phyloP scores from a whole-genome alignment of 1,140 invertebrate genomes.

The Cotesia glomerata region DNA sequence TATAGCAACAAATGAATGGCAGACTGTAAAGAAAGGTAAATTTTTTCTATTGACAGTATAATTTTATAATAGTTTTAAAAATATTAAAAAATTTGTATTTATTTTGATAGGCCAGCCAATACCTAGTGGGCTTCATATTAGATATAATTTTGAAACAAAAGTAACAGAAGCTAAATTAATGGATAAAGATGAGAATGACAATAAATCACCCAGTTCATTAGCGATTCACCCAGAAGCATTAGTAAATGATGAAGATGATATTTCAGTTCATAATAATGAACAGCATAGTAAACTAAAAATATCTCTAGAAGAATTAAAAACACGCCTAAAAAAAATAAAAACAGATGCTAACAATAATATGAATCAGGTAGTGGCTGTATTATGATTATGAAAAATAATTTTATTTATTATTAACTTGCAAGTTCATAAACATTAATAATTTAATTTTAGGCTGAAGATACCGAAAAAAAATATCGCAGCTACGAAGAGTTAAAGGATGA shows the following conservation, averaged over 20 bases:
- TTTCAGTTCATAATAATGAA: slow-evolving; percentile 29
- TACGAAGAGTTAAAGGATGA: slow-evolving; percentile 75
- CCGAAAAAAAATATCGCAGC: slow-evolving; percentile 61
- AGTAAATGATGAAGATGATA: slow-evolving; percentile 35
- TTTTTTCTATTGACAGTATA: neutral
- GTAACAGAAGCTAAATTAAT: slow-evolving; percentile 76
- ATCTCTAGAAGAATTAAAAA: slow-evolving; percentile 51
- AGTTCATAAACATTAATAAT: neutral
- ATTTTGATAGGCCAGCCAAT: slow-evolving; percentile 69
- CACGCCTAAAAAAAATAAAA: slow-evolving; percentile 48
- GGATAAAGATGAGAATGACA: slow-evolving; percentile 58
- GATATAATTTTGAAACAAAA: slow-evolving; percentile 77
- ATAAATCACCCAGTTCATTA: slow-evolving; percentile 46
- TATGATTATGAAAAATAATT: slow-evolving; percentile 10
- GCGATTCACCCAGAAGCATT: slow-evolving; percentile 49
- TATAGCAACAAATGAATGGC: slow-evolving; percentile 11
- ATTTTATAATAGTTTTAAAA: no score
- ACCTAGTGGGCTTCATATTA: slow-evolving; percentile 75
- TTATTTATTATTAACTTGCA: slow-evolving; percentile 6
- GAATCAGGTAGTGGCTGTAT: slow-evolving; percentile 34
- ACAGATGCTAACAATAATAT: slow-evolving; percentile 25
- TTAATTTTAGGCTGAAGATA: slow-evolving; percentile 40
- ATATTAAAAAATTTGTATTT: neutral
- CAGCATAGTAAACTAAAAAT: slow-evolving; percentile 40
- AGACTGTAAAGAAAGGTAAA: slow-evolving; percentile 11